phyloP scores from a whole-genome alignment of 2,888 invertebrate species.

The Epicampocera succincta region DNA sequence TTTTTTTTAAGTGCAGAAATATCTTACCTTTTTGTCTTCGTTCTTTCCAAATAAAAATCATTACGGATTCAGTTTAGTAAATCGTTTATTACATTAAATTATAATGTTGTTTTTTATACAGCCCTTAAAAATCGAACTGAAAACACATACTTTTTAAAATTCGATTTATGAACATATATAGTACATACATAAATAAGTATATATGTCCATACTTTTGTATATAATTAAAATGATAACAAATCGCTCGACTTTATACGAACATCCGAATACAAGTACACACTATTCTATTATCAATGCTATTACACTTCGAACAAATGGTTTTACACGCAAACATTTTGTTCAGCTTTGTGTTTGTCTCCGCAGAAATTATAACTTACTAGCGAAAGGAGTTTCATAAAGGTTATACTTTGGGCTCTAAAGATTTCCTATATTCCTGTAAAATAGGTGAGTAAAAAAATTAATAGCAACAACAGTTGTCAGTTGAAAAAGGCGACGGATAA shows the following conservation, averaged over 20 bases:
- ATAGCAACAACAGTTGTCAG: too few species aligned
- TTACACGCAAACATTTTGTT: too few species aligned
- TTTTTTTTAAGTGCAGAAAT: too few species aligned
- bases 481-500: too few species aligned
- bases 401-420: too few species aligned
- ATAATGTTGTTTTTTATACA: conserved; percentile 34
- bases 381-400: too few species aligned
- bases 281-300: conserved; percentile 9
- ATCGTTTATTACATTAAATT: conserved; percentile 29
- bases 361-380: too few species aligned
- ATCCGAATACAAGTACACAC: neutral
- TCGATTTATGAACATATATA: neutral
- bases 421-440: too few species aligned
- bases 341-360: too few species aligned
- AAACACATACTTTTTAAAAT: neutral
- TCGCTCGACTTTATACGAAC: neutral
- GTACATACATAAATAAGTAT: neutral
- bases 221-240: conserved; percentile 22
- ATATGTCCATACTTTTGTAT: neutral
- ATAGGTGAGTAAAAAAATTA: too few species aligned
- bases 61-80: conserved; percentile 6
- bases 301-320: neutral
- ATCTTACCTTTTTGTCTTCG: too few species aligned
- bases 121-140: conserved; percentile 34
- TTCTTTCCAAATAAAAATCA: neutral